Evolutionary conservation across 2,888 invertebrate species (phyloP).

Genomic region (Sesamia inferens): DNA sequence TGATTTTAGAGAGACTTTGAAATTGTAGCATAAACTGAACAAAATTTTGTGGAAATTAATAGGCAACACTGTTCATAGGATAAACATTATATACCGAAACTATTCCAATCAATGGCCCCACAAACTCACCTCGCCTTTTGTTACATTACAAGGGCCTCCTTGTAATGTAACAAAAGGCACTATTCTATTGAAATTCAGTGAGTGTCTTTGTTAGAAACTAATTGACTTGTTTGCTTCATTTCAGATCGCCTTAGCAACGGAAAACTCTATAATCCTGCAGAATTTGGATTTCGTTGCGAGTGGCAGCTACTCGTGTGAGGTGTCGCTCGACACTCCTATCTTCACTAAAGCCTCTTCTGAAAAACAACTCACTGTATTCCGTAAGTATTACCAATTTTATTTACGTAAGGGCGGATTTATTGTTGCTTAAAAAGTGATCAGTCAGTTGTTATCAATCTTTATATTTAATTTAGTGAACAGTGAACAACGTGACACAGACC

Average conservation of each 20-base stretch:
- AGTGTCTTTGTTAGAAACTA: conserved; percentile 35
- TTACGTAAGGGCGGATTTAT: background rate
- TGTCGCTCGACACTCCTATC: conserved; percentile 93
- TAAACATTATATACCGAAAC: conserved; percentile 17
- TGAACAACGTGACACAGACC: conserved; percentile 8
- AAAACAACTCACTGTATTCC: conserved; percentile 93
- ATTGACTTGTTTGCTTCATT: conserved; percentile 69
- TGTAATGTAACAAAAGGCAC: conserved; percentile 21
- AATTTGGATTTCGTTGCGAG: conserved; percentile 93
- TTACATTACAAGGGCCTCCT: background rate
- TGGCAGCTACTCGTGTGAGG: conserved; percentile 93
- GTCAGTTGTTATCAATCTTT: conserved; percentile 16
- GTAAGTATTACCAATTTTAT: conserved; percentile 85
- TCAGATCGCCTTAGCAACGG: conserved; percentile 92
- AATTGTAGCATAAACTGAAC: too few species aligned
- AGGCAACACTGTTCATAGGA: conserved; percentile 4
- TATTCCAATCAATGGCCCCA: conserved; percentile 4
- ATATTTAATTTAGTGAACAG: conserved; percentile 7
- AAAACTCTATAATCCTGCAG: conserved; percentile 92
- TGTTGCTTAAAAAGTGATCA: conserved; percentile 4
- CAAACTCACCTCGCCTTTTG: conserved; percentile 4
- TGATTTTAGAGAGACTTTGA: too few species aligned
- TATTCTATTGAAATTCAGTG: conserved; percentile 37
- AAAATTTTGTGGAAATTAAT: background rate
- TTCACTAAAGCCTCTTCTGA: conserved; percentile 92